phyloP scores from a whole-genome alignment of 2,113 vertebrate genomes.

The Isichthys henryi region DNA sequence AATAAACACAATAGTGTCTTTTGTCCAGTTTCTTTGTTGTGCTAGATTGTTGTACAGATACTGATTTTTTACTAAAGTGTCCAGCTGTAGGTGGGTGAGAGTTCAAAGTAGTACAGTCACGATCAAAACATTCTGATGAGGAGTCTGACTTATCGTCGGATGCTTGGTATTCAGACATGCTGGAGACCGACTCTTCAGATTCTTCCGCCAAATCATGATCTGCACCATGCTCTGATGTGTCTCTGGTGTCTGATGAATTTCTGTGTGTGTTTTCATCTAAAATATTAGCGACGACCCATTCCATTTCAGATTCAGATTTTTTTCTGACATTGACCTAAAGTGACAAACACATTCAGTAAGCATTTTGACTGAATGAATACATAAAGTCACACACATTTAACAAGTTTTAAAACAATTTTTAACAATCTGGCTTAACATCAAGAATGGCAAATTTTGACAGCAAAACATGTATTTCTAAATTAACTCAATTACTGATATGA shows the following conservation, averaged over 20 bases:
- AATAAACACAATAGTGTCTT: conserved; percentile 8
- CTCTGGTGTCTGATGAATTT: neutral
- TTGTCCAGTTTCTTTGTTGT: neutral
- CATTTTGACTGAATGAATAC: neutral
- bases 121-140: neutral
- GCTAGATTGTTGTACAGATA: neutral
- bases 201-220: neutral
- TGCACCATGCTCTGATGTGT: neutral
- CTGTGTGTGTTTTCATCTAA: neutral
- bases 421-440: neutral
- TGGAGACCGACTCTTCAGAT: neutral
- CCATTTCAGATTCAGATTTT: neutral
- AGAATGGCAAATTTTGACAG: neutral
- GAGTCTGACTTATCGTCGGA: neutral
- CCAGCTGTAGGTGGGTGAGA: neutral
- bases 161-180: neutral
- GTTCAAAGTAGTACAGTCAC: neutral
- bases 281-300: neutral
- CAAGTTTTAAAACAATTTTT: neutral
- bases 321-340: neutral
- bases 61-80: neutral
- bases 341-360: neutral
- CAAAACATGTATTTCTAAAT: neutral
- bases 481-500: neutral
- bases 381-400: neutral